Percentiles rank a stretch among this genome's conserved stretches.
These are phyloP conservation scores for Thymelicus acteon DNA, from an alignment of 2,888 invertebrate species.

Conservation along the genomic window DNA sequence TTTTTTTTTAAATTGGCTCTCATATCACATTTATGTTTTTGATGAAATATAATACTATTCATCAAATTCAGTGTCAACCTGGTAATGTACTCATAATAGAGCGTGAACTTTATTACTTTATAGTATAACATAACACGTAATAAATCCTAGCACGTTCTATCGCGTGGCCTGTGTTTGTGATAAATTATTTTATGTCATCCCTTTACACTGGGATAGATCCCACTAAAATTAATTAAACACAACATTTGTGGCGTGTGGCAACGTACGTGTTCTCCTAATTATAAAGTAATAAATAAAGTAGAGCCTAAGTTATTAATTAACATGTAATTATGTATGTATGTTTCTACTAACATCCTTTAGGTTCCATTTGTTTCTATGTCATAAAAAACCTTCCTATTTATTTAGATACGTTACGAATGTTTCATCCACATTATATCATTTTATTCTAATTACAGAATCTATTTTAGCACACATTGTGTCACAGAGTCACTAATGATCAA, in stretches of 20 bases:
- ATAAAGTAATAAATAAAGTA: constrained; percentile 14
- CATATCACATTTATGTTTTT: too few species aligned
- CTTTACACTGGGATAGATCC: constrained; percentile 43
- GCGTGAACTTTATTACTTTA: constrained; percentile 11
- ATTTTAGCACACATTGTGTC: too few species aligned
- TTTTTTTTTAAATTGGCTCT: too few species aligned
- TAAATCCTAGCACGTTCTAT: constrained; percentile 23
- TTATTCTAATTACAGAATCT: too few species aligned
- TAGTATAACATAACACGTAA: constrained; percentile 7
- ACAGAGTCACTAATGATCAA: too few species aligned
- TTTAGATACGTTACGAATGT: too few species aligned
- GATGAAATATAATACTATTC: too few species aligned
- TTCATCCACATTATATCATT: too few species aligned
- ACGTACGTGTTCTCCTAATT: constrained; percentile 18
- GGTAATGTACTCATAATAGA: neutral
- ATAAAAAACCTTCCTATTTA: too few species aligned
- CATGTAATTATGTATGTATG: too few species aligned
- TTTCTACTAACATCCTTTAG: neutral
- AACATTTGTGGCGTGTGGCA: constrained; percentile 37
- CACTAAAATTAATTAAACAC: constrained; percentile 49
- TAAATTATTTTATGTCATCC: constrained; percentile 45
- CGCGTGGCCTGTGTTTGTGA: constrained; percentile 39
- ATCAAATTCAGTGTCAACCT: too few species aligned
- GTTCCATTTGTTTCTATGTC: neutral
- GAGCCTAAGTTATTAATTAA: neutral